phyloP scores from a whole-genome alignment of 2,113 vertebrate species.

The Grantiella picta region DNA sequence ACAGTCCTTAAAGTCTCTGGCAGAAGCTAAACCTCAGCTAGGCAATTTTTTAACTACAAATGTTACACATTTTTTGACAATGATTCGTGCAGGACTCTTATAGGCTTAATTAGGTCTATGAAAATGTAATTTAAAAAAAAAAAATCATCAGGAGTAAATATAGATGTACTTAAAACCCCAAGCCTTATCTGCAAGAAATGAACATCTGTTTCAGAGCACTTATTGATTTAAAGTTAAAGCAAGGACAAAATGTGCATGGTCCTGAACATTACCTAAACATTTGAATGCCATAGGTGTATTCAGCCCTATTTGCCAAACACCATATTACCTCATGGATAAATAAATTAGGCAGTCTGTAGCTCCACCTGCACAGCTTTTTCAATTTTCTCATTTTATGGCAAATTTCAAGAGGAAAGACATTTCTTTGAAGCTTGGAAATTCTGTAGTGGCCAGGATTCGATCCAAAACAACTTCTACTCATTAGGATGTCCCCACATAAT shows the following conservation, averaged over 20 bases:
- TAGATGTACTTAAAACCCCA: neutral
- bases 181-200: neutral
- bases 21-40: neutral
- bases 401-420: neutral
- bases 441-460: neutral
- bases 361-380: neutral
- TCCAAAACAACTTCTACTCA: neutral
- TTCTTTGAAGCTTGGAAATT: neutral
- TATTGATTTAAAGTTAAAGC: neutral
- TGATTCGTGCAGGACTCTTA: neutral
- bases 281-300: neutral
- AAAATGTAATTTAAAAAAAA: neutral
- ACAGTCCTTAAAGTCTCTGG: neutral
- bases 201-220: neutral
- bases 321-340: neutral
- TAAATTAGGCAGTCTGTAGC: neutral
- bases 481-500: neutral
- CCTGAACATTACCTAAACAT: neutral
- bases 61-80: neutral
- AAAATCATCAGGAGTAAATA: neutral
- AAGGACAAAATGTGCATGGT: neutral
- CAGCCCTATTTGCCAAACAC: neutral
- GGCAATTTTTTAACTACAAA: neutral
- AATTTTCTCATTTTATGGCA: neutral
- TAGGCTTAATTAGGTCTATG: neutral